These are phyloP conservation scores for Teleopsis dalmanni DNA, from an alignment of 1,140 invertebrate genomes.

Conservation along the genomic window DNA sequence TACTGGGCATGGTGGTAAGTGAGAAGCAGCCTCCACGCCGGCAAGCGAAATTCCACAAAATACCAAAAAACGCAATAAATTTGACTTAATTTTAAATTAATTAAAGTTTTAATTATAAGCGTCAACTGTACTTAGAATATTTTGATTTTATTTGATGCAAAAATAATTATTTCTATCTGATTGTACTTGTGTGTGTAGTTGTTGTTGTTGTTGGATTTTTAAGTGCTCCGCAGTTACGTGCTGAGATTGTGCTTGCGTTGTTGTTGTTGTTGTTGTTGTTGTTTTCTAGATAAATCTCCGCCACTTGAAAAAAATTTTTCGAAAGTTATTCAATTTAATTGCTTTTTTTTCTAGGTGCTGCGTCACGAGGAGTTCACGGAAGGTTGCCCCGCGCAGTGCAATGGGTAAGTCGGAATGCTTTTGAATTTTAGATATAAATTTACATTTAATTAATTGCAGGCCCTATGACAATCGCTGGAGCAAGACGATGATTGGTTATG, in stretches of 20 bases:
- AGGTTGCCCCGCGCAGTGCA: slow-evolving; percentile 91
- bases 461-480: slow-evolving; percentile 97
- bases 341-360: slow-evolving; percentile 57
- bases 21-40: not conserved
- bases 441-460: slow-evolving; percentile 45
- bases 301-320: not conserved
- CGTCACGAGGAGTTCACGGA: slow-evolving; percentile 96
- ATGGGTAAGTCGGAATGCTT: slow-evolving; percentile 64
- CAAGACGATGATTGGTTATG: slow-evolving; percentile 99
- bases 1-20: slow-evolving; percentile 89
- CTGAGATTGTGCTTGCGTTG: too few relatives aligned
- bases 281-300: slow-evolving; percentile 1
- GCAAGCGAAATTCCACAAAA: not conserved
- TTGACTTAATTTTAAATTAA: not conserved
- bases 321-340: not conserved
- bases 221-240: not conserved
- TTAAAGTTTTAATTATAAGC: not conserved
- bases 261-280: too few relatives aligned
- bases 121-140: not conserved
- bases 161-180: not conserved
- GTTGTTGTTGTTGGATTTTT: not conserved
- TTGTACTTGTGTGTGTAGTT: not conserved
- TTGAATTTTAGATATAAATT: not conserved
- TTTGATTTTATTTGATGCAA: not conserved
- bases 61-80: not conserved